Base-by-base conservation (phyloP, 2,113 vertebrate genomes). In the Oncorhynchus mykiss region DNA sequence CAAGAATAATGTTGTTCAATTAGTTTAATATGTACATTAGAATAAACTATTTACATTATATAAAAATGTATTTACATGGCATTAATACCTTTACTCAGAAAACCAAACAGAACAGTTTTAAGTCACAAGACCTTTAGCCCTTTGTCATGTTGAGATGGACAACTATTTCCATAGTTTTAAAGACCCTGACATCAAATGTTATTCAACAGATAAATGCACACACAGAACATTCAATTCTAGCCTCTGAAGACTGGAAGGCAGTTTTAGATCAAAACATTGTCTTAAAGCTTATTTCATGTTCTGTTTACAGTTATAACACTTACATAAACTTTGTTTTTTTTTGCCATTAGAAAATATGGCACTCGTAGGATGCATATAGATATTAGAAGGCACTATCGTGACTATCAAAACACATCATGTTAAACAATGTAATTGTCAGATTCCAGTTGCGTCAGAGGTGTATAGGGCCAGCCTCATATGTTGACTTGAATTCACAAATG, bases 1-100 rank as follows among this genome's bases (percentile, higher is more conserved):
- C 83, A 80, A 18, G 76, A 70, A 75, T 79, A 73, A 80, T 77
- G 70, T 80, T 69, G 75, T 78, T 85, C 85, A 83, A 87, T 92
- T 91, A 93, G 92, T 94, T 94, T 92, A 93, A 88, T 95, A 95
- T 95, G 89, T 95, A 95, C 93, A 96, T 85, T 90, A 93, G 92
- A 91, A 90, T 92, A 93, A 91, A 94, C 88, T 92, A 94, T 92
- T 93, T 91, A 94, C 94, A 90, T 68, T 77, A 88, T 92, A 93
- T 92, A 94, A 94, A 95, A 75, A 86, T 45, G 49, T 95, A 95
- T 97, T 91, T 96, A 96, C 96, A 97, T 84, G 76, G 88, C 79
- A 86, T 80, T 81, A 85, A 82, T 81, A 92, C 89, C 92, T 85
- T 82, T 87, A 78, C 91, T 84, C 86, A 91, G 91, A 62, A 91